Percentiles rank a stretch among this genome's conserved stretches.
phyloP scores from a whole-genome alignment of 2,888 invertebrate species.

The Caenorhabditis sp. region DNA sequence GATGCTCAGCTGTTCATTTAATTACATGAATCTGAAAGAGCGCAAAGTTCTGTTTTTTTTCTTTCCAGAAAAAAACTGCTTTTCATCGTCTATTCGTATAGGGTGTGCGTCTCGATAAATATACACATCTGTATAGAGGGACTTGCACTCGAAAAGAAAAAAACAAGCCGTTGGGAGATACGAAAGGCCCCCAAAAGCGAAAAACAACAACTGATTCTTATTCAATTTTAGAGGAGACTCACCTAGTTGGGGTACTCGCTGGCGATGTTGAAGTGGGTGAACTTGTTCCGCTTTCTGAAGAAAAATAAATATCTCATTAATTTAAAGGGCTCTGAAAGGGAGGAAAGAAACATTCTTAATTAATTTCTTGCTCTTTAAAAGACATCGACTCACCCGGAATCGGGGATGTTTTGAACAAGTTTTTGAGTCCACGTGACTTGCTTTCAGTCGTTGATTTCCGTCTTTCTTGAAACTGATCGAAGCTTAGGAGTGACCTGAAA shows the following conservation, averaged over 20 bases:
- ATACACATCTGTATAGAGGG: conserved; percentile 41
- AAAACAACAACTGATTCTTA: conserved; percentile 37
- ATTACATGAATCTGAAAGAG: conserved; percentile 19
- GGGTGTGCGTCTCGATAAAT: conserved; percentile 42
- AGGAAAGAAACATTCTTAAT: background rate
- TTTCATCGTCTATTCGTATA: conserved; percentile 56
- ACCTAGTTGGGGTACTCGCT: conserved; percentile 49
- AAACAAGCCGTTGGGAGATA: conserved; percentile 29
- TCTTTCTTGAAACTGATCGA: conserved; percentile 92
- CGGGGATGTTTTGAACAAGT: conserved; percentile 74
- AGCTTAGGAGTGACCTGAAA: conserved; percentile 84
- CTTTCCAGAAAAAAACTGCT: conserved; percentile 14
- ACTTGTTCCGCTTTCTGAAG: conserved; percentile 51
- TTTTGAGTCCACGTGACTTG: conserved; percentile 72
- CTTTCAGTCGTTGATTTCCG: conserved; percentile 86
- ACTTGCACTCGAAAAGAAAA: conserved; percentile 51
- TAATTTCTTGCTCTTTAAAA: conserved; percentile 1
- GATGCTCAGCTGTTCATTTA: conserved; percentile 49
- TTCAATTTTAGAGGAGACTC: conserved; percentile 1
- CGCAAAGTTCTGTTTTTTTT: conserved; percentile 31
- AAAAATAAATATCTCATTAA: background rate
- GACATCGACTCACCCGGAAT: conserved; percentile 62
- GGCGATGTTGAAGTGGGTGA: conserved; percentile 57
- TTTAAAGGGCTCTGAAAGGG: background rate
- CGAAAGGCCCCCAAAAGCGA: background rate